These are phyloP conservation scores for Malthinus flaveolus DNA, from an alignment of 2,888 invertebrate genomes.

Conservation along the genomic window DNA sequence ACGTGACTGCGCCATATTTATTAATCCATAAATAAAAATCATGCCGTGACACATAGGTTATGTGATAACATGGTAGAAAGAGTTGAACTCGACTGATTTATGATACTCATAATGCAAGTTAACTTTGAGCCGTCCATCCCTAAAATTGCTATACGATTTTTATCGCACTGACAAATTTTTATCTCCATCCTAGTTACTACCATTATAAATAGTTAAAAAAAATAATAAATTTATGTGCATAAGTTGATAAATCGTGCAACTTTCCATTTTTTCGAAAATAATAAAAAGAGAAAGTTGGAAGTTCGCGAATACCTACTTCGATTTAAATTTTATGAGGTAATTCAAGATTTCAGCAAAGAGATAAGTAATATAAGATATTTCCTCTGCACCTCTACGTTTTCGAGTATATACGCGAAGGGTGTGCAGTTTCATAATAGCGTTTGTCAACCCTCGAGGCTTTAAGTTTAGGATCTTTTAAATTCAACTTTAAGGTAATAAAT, in stretches of 20 bases:
- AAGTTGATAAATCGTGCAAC: not conserved
- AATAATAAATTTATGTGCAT: not conserved
- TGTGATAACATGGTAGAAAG: constrained; percentile 4
- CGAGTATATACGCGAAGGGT: not conserved
- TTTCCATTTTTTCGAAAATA: not conserved
- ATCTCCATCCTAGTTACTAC: no score
- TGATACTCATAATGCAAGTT: constrained; percentile 9
- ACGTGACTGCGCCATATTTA: constrained; percentile 10
- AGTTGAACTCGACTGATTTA: constrained; percentile 6
- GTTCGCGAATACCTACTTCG: no score
- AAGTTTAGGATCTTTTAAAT: constrained; percentile 6
- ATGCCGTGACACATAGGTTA: constrained; percentile 1
- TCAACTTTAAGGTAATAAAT: constrained; percentile 2
- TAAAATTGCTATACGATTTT: not conserved
- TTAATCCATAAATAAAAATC: constrained; percentile 14
- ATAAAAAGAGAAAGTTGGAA: no score
- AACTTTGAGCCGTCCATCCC: not conserved
- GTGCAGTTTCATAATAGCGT: constrained; percentile 4
- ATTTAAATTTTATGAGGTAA: not conserved
- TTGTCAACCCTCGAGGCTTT: not conserved
- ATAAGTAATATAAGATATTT: not conserved
- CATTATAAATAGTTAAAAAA: no score
- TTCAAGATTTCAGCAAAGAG: not conserved
- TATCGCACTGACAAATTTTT: no score
- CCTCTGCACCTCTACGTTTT: not conserved